These are phyloP conservation scores for Pachyuromys duprasi DNA, from an alignment of 2,797 vertebrate genomes.

Conservation along the genomic window DNA sequence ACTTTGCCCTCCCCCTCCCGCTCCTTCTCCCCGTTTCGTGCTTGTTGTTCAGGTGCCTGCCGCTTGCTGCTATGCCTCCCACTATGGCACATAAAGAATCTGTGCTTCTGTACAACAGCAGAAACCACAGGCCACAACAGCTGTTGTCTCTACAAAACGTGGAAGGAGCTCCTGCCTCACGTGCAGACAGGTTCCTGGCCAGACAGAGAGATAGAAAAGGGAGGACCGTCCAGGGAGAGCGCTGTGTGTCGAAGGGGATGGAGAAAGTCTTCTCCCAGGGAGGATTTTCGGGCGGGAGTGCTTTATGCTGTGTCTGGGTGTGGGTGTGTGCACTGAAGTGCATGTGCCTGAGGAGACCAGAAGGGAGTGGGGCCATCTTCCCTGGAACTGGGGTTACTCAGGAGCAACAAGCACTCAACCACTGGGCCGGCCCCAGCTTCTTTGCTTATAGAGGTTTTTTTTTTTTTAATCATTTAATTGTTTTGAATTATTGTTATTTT, in stretches of 20 bases:
- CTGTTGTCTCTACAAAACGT: conserved; percentile 86
- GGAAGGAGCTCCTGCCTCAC: conserved; percentile 87
- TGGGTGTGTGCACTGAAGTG: neutral
- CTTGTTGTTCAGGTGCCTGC: neutral
- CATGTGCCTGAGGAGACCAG: neutral
- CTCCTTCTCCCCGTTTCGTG: neutral
- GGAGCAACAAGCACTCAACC: no score
- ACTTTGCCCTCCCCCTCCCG: neutral
- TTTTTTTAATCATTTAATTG: neutral
- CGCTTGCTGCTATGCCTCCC: neutral
- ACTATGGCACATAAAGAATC: conserved; percentile 82
- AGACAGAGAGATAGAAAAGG: conserved; percentile 72
- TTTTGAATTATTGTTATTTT: neutral
- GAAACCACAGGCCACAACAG: conserved; percentile 84
- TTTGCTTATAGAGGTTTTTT: neutral
- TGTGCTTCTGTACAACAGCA: conserved; percentile 87
- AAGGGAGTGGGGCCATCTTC: no score
- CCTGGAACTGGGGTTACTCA: neutral
- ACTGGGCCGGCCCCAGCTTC: neutral
- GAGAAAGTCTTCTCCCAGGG: conserved; percentile 59
- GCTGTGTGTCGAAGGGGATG: conserved; percentile 84
- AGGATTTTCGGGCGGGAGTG: conserved; percentile 40
- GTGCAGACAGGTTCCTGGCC: conserved; percentile 82
- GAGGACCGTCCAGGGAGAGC: conserved; percentile 68
- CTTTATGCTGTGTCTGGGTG: neutral